Evolutionary conservation across 2,113 vertebrate genomes (phyloP).

Genomic region (Xenopus borealis): DNA sequence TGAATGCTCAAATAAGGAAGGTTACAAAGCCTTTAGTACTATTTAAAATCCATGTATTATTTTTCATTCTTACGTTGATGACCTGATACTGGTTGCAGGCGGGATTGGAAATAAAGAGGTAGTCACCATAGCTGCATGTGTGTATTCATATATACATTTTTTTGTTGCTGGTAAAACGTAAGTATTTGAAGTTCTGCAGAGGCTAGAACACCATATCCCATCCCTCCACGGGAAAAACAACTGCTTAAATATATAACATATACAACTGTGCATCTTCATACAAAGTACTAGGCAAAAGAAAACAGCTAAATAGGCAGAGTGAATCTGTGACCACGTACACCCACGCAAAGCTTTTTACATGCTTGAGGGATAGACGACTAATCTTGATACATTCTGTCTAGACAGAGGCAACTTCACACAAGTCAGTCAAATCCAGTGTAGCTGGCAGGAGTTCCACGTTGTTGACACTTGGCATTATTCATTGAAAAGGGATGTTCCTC

Average conservation of each 20-base stretch:
- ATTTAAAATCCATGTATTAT: too few relatives aligned
- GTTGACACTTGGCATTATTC: constrained; percentile 27
- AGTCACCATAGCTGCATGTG: too few relatives aligned
- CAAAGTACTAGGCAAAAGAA: constrained; percentile 26
- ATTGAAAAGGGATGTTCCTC: constrained; percentile 14
- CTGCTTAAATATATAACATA: constrained; percentile 13
- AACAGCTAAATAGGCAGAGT: constrained; percentile 27
- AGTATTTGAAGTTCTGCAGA: too few relatives aligned
- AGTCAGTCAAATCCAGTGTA: constrained; percentile 11
- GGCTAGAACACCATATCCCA: too few relatives aligned
- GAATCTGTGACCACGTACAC: constrained; percentile 22
- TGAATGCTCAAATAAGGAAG: not conserved
- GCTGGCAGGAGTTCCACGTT: constrained; percentile 8
- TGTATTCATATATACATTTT: too few relatives aligned
- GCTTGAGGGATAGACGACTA: constrained; percentile 31
- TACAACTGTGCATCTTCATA: constrained; percentile 6
- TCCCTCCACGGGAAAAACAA: not conserved
- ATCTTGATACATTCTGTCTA: constrained; percentile 43
- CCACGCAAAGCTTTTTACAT: constrained; percentile 26
- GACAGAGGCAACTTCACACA: constrained; percentile 28
- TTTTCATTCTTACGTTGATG: too few relatives aligned
- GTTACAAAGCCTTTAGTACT: too few relatives aligned
- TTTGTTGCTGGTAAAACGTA: too few relatives aligned
- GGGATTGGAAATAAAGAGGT: too few relatives aligned
- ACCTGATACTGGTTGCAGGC: too few relatives aligned